phyloP scores from a whole-genome alignment of 2,113 vertebrate genomes.

The Dasypus novemcinctus region DNA sequence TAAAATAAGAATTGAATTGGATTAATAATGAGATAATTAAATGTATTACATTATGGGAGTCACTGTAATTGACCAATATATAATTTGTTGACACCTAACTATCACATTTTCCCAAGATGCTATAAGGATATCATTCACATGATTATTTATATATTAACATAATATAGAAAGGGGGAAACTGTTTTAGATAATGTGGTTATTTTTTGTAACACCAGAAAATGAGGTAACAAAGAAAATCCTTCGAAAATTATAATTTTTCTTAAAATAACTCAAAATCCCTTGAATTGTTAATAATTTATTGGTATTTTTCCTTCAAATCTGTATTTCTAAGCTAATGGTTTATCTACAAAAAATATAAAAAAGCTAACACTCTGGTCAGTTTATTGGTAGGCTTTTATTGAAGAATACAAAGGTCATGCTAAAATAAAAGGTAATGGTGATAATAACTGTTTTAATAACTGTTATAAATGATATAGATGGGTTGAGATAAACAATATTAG shows the following conservation, averaged over 20 bases:
- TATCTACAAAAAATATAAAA: background rate
- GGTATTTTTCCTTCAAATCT: background rate
- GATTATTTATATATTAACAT: slow-evolving; percentile 28
- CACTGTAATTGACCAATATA: background rate
- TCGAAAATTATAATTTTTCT: background rate
- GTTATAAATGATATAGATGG: background rate
- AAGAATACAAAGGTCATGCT: background rate
- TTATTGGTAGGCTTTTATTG: background rate
- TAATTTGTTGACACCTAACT: background rate
- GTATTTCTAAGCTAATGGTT: background rate
- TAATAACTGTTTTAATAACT: background rate
- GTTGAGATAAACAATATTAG: background rate
- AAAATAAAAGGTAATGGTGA: background rate
- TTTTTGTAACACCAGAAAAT: slow-evolving; percentile 30
- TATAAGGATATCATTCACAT: background rate
- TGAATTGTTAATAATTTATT: slow-evolving; percentile 25
- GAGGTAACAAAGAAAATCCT: background rate
- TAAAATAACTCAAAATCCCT: background rate
- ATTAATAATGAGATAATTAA: slow-evolving; percentile 11
- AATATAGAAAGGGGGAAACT: background rate
- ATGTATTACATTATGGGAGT: background rate
- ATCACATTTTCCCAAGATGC: slow-evolving; percentile 17
- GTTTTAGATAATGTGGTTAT: background rate
- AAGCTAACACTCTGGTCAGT: background rate
- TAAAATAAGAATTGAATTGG: slow-evolving; percentile 30